These are phyloP conservation scores for Campoplex capitator DNA, from an alignment of 2,888 invertebrate genomes.

Conservation along the genomic window DNA sequence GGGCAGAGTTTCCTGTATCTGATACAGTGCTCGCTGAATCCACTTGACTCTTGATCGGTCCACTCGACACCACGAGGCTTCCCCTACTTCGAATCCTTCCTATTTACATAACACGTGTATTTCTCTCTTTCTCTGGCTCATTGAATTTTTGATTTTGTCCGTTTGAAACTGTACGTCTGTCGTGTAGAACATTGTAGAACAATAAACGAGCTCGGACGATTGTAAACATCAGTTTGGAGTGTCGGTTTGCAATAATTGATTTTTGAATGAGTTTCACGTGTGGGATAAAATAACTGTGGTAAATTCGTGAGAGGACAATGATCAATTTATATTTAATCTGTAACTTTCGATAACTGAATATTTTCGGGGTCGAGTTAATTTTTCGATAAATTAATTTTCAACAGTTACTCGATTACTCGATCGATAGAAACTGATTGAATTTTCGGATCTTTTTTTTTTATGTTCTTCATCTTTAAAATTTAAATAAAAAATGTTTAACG, in stretches of 20 bases:
- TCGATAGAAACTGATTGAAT: too few species aligned
- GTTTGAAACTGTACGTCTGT: slow-evolving; percentile 33
- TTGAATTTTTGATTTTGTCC: not conserved
- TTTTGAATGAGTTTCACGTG: slow-evolving; percentile 1
- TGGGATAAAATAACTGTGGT: not conserved
- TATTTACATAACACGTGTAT: slow-evolving; percentile 67
- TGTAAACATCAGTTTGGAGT: slow-evolving; percentile 49
- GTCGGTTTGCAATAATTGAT: slow-evolving; percentile 34
- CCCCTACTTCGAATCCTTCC: not conserved
- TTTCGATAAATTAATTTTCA: not conserved
- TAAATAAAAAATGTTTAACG: too few species aligned
- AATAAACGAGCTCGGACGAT: slow-evolving; percentile 42
- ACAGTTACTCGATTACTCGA: too few species aligned
- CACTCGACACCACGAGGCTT: slow-evolving; percentile 42
- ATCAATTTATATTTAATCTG: not conserved
- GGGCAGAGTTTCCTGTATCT: slow-evolving; percentile 25
- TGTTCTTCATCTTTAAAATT: too few species aligned
- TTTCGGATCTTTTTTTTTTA: too few species aligned
- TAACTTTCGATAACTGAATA: too few species aligned
- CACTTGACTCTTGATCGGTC: slow-evolving; percentile 65
- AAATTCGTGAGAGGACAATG: not conserved
- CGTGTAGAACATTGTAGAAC: slow-evolving; percentile 39
- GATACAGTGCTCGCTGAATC: slow-evolving; percentile 42
- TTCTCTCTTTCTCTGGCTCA: not conserved
- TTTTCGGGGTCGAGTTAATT: not conserved